Evolutionary conservation across 2,797 vertebrate species (phyloP).

Genomic region (Bradypodion ventrale): DNA sequence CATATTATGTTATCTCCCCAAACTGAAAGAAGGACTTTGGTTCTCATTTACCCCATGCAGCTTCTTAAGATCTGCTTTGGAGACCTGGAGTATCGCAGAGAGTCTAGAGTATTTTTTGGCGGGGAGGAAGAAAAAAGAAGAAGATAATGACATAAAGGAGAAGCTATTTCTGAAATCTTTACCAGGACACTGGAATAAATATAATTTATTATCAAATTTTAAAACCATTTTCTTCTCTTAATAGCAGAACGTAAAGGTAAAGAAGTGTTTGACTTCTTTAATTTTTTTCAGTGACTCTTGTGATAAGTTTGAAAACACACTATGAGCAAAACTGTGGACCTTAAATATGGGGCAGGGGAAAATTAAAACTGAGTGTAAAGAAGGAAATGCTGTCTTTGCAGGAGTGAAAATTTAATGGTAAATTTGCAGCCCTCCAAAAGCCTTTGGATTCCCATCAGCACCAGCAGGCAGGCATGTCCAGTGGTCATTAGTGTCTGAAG

Average conservation of each 20-base stretch:
- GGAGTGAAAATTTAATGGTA: background rate
- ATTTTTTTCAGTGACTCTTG: conserved; percentile 11
- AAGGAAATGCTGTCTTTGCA: background rate
- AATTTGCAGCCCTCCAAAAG: background rate
- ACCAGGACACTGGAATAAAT: conserved; percentile 22
- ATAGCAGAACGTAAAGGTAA: conserved; percentile 11
- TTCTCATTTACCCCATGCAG: background rate
- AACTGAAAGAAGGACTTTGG: background rate
- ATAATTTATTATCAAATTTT: conserved; percentile 31
- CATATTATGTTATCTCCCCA: background rate
- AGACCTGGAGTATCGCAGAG: too few relatives aligned
- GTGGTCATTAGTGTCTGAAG: background rate
- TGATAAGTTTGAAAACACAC: background rate
- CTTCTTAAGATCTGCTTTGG: background rate
- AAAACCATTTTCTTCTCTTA: too few relatives aligned
- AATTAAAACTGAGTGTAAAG: background rate
- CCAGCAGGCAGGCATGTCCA: background rate
- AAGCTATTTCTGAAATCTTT: conserved; percentile 27
- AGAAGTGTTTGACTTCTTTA: conserved; percentile 14
- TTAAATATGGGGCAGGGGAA: conserved; percentile 31
- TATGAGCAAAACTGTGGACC: background rate
- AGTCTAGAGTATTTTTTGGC: background rate
- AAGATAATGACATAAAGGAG: background rate
- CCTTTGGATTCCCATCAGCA: background rate
- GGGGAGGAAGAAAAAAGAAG: background rate